phyloP scores from a whole-genome alignment of 2,113 vertebrate genomes.

The Dasyornis broadbenti region DNA sequence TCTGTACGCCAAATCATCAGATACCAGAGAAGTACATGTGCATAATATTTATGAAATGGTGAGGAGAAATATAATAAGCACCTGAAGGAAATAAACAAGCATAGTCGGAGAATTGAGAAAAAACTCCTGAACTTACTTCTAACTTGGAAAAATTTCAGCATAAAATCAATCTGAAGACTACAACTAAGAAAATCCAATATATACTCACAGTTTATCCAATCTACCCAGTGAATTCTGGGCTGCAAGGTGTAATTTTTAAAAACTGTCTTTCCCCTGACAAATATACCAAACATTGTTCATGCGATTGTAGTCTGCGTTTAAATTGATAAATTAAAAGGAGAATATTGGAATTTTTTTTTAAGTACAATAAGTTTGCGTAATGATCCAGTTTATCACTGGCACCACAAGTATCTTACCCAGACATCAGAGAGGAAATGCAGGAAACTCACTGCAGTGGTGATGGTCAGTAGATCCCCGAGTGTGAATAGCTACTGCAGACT shows the following conservation, averaged over 20 bases:
- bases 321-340: background rate
- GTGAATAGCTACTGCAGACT: slow-evolving; percentile 28
- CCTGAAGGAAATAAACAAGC: background rate
- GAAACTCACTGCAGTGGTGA: background rate
- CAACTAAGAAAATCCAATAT: background rate
- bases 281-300: background rate
- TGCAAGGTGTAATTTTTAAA: background rate
- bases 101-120: background rate
- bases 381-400: background rate
- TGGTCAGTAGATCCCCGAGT: slow-evolving; percentile 24
- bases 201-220: background rate
- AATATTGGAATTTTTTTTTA: background rate
- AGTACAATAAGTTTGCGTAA: background rate
- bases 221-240: background rate
- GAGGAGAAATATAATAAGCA: background rate
- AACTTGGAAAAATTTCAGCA: background rate
- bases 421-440: background rate
- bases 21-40: background rate
- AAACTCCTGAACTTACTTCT: background rate
- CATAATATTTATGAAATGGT: background rate
- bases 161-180: background rate
- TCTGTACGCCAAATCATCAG: background rate
- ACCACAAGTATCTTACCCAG: background rate
- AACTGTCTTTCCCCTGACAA: background rate
- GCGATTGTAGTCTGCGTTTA: background rate